Base-by-base conservation (phyloP, 37 sponge, comb jelly and placozoan genomes). In the Agelas oroides region DNA sequence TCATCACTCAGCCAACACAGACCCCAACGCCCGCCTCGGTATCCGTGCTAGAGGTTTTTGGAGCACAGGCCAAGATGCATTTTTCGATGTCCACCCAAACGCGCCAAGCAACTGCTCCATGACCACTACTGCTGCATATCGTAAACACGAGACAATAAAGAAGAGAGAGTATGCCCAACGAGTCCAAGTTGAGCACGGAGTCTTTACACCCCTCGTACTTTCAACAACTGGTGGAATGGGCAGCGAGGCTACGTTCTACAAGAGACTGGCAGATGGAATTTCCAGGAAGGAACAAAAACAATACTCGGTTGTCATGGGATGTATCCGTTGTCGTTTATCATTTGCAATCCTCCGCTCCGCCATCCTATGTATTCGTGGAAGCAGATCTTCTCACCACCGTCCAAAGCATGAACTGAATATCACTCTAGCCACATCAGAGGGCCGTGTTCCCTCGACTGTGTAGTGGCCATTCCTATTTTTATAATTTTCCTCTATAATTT, bases 81-180 rank as follows among this genome's bases (percentile, higher is more conserved):
- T 84, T 66, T 84, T 84, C 52, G 84, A 84, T 62, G 84, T 84
- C 1, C 31, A 84, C 76, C 84, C 84, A 32, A 70, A 65, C 46
- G 57, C 57, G 56, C 30, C 57, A 2, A 17, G 28, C 57, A 75
- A 54, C 33, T 40, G 57, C 19, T 39, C 40, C 18, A 19, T 17
- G 56, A 27, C 37, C 41, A 21, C 39, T 37, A 33, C 78, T 24
- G 37, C 63, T 12, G 21, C 34, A 31, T 61, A 77, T 5, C 25
- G 78, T 17, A 77, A 61, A 39, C 73, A 72, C 17, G 73, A 72
- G 27, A 39, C 20, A 23, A 24, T 5, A 34, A 61, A 60, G 63
- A 62, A 77, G 46, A 11, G 63, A n/a, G 78, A 59, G 25, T 77
- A 77, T 60, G 78, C 24, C 12, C 63, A 77, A 62, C 61, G 63